Conservation (phyloP, 2,888 invertebrate genomes). For the Heliconius ethilla region DNA sequence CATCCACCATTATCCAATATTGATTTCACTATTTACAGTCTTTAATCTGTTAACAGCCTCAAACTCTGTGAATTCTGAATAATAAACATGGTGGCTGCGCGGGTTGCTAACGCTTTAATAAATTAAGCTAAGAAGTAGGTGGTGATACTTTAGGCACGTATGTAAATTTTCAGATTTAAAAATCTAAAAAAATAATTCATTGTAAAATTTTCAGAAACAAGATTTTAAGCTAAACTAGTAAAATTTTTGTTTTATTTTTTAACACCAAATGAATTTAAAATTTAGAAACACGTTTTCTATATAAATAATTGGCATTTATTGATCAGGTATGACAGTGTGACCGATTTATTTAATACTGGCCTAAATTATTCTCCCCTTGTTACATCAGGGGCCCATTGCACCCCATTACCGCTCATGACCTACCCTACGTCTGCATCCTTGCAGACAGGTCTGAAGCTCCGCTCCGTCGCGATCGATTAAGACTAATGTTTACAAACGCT, state of each 20-base stretch:
- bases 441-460: slow-evolving; percentile 46
- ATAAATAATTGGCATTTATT: neutral
- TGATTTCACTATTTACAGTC: slow-evolving; percentile 78
- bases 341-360: slow-evolving; percentile 10
- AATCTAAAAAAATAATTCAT: too few relatives aligned
- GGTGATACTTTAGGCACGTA: neutral
- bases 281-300: neutral
- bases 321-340: neutral
- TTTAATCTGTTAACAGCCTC: slow-evolving; percentile 70
- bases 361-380: slow-evolving; percentile 33
- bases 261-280: too few relatives aligned
- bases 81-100: slow-evolving; percentile 46
- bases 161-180: too few relatives aligned
- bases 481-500: slow-evolving; percentile 36
- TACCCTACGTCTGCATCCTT: slow-evolving; percentile 65
- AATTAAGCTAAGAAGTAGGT: neutral
- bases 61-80: slow-evolving; percentile 54
- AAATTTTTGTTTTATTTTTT: too few relatives aligned
- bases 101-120: neutral
- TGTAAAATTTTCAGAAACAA: too few relatives aligned
- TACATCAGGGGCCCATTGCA: slow-evolving; percentile 47
- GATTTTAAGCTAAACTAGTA: too few relatives aligned
- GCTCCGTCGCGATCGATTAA: slow-evolving; percentile 42
- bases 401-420: slow-evolving; percentile 56
- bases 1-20: slow-evolving; percentile 75